Conservation (phyloP, 2,797 vertebrate species). For the Platalea minor region DNA sequence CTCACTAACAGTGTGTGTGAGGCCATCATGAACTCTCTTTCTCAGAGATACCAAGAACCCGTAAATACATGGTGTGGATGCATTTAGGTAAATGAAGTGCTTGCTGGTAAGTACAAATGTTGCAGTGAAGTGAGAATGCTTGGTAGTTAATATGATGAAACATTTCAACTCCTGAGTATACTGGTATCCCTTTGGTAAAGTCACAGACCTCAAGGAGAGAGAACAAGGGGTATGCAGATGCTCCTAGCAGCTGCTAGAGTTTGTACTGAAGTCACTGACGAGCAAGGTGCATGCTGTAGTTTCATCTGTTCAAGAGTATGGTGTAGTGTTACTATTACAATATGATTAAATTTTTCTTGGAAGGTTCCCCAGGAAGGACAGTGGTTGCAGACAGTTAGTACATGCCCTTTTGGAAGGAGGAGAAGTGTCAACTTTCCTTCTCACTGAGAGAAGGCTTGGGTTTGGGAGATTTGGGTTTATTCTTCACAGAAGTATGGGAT, state of each 20-base stretch:
- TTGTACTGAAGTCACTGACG: neutral
- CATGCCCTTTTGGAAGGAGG: neutral
- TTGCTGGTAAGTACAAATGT: neutral
- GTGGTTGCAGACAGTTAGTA: neutral
- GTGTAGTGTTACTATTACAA: neutral
- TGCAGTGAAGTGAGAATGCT: neutral
- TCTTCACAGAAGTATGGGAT: neutral
- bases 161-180: neutral
- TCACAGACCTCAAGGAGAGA: neutral
- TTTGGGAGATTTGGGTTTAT: neutral
- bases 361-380: neutral
- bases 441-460: neutral
- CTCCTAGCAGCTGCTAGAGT: neutral
- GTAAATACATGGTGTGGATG: neutral
- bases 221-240: neutral
- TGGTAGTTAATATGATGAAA: neutral
- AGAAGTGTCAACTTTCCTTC: neutral
- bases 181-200: neutral
- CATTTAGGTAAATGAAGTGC: neutral
- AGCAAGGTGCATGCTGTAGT: neutral
- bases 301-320: neutral
- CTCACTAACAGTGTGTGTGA: neutral
- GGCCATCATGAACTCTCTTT: neutral
- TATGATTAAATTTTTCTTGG: neutral
- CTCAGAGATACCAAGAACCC: neutral